Evolutionary conservation across 2,113 vertebrate species (phyloP), one percentile per base, ranked within the genome.

Genomic region (human): DNA sequence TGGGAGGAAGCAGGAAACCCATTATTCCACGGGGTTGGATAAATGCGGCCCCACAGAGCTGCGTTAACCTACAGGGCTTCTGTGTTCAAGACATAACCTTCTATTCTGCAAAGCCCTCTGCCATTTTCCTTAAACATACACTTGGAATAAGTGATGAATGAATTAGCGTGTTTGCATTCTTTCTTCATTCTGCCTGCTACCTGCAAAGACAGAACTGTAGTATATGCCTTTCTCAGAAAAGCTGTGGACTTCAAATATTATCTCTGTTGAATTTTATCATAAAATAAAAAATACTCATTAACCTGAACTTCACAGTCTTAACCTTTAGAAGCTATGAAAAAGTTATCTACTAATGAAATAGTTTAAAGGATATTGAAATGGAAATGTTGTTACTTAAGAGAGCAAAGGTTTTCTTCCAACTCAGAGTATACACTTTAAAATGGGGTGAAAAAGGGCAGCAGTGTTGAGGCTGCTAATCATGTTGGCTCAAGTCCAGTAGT

Each of bases 241-340:
- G n/a, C 70, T 50, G 7, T 85, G 43, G 16, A 32, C 68, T 90
- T 90, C 55, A 61, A 68, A 96, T 80, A 75, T 61, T 61, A 89
- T n/a, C 48, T 40, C 5, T 72, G 18, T 84, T 91, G 61, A 91
- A 95, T 91, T 83, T 61, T 45, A 32, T 91, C 38, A 61, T 84
- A 70, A 88, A 95, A 80, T 90, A 50, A 75, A 84, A 64, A 95
- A 93, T 59, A 59, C 25, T 96, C 35, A 79, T 97, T 97, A 90
- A 91, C 78, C 59, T 64, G 78, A 64, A 64, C 61, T 95, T 73
- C 68, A 83, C 59, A 87, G 79, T 68, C 35, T 76, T 83, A 57
- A 66, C 75, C 45, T 90, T 90, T 90, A 90, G 78, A 38, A 45
- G 32, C 35, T 75, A 75, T 0, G 0, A 73, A 78, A 78, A 76